Base-by-base conservation (phyloP, 2,113 vertebrate species). In the Uria lomvia region DNA sequence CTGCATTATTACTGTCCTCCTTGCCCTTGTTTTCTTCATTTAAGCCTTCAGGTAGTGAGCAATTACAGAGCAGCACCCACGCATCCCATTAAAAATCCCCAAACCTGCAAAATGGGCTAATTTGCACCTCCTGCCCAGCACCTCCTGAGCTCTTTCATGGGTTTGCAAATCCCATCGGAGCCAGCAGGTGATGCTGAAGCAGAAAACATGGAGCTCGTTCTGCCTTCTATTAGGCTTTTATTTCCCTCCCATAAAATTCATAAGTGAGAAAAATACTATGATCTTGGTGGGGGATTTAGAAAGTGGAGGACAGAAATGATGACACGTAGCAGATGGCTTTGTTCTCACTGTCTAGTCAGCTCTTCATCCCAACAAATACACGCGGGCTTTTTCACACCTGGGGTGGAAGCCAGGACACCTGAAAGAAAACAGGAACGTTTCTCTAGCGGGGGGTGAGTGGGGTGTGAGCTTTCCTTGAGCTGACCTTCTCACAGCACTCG, bases 171-270 rank as follows among this genome's bases (percentile, higher is more conserved):
- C 95, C 97, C 94, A 26, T 8, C 19, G 91, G 88, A 84, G 47
- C 96, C 95, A 96, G 97, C 94, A 97, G 97, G 91, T 95, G 96
- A 96, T 96, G 97, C 96, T 97, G 97, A 86, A 93, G 94, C 96
- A 94, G 96, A 96, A 97, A 96, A 67, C 96, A 92, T 72, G 95
- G 92, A 96, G 79, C 3, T 87, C 43, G 0, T 53, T 32, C 72
- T 52, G 75, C 92, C 66, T 89, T 7, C 91, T 88, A 88, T 91
- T 81, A 95, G 94, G 86, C 82, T 95, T 80, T 56, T 72, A 23
- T 91, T 88, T 90, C 72, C 86, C 86, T 94, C 65, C 92, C 72
- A 52, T 55, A 55, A 84, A 86, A 90, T 53, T 59, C 21, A 0
- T 9, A 83, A 93, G 88, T 77, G 95, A 90, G 88, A 83, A 83